These are phyloP conservation scores for Mungos mungo DNA, from an alignment of 2,113 vertebrate genomes.

Conservation along the genomic window DNA sequence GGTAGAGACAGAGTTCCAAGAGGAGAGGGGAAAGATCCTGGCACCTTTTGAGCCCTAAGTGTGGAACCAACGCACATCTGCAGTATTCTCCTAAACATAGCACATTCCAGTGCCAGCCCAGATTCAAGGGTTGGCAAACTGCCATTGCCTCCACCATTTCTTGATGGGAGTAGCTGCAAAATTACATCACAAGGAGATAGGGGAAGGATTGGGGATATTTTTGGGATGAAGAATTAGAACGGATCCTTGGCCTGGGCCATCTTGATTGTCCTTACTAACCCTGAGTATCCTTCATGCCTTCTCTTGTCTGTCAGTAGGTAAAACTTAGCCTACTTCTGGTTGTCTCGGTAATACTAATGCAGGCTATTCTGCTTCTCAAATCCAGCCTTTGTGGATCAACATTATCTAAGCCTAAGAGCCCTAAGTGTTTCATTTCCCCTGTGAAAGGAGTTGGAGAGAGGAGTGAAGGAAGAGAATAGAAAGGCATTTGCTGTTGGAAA, in stretches of 20 bases:
- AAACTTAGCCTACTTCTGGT: no score
- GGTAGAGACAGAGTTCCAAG: background rate
- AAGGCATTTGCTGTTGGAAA: background rate
- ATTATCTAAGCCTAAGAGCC: background rate
- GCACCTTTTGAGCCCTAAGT: background rate
- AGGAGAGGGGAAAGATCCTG: background rate
- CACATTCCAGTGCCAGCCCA: background rate
- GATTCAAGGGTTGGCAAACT: background rate
- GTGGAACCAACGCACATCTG: background rate
- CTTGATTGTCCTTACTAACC: background rate
- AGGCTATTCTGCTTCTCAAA: background rate
- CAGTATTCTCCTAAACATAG: background rate
- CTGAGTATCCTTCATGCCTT: fast-evolving
- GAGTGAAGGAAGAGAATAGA: background rate
- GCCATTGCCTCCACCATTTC: no score
- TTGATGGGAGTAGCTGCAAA: background rate
- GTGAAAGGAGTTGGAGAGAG: background rate
- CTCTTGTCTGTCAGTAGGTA: background rate
- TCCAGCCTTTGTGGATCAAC: background rate
- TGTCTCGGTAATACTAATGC: background rate
- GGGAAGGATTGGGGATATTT: background rate
- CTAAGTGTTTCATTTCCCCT: background rate
- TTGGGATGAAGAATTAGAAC: background rate
- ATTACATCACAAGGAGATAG: background rate
- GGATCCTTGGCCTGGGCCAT: background rate